Conservation (phyloP, 2,888 invertebrate genomes). For the Micropterix aruncella region DNA sequence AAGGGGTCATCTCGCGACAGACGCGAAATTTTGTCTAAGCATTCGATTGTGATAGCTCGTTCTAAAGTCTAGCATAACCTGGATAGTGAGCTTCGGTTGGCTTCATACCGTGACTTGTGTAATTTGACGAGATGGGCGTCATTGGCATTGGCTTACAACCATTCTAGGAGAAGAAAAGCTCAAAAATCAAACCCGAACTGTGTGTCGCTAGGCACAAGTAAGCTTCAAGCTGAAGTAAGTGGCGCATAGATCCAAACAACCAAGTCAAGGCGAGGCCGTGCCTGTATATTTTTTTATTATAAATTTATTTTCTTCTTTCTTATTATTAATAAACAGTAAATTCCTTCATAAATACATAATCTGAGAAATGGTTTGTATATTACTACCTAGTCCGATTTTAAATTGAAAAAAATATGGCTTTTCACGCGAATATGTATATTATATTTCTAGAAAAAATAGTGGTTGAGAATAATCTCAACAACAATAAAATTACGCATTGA, state of each 20-base stretch:
- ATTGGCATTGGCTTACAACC: not conserved
- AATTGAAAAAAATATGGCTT: no score
- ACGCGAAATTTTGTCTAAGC: not conserved
- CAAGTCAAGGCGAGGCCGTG: not conserved
- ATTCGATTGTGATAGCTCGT: not conserved
- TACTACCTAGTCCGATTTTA: no score
- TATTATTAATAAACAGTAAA: no score
- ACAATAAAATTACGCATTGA: no score
- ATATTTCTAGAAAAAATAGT: no score
- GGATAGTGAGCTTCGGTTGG: not conserved
- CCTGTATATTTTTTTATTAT: no score
- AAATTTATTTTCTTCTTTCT: no score
- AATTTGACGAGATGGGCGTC: not conserved
- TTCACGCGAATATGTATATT: no score
- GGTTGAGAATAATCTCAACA: no score
- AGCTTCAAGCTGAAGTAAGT: not conserved
- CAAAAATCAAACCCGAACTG: slow-evolving; percentile 2
- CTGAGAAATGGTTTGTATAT: no score
- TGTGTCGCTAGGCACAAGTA: not conserved
- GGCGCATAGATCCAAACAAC: not conserved
- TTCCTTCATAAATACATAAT: no score
- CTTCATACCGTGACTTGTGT: not conserved
- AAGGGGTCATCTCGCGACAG: not conserved
- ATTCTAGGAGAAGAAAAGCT: not conserved
- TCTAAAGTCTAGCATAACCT: not conserved